These are phyloP conservation scores for Sesamia nonagrioides DNA, from an alignment of 1,140 invertebrate species.

Conservation along the genomic window DNA sequence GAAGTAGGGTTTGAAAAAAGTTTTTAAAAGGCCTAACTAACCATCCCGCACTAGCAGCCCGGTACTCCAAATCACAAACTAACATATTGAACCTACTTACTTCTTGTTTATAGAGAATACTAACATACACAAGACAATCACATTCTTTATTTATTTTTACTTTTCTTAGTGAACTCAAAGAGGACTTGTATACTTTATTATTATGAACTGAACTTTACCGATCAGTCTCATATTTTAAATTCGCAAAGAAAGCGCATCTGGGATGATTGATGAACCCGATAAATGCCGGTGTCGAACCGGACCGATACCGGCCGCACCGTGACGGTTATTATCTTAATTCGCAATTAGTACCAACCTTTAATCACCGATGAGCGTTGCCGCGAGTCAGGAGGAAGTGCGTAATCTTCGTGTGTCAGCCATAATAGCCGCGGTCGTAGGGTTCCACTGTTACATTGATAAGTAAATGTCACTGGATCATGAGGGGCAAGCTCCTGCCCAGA, in stretches of 20 bases:
- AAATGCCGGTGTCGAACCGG: neutral
- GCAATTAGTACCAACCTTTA: conserved; percentile 33
- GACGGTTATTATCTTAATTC: conserved; percentile 44
- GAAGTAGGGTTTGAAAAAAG: too few relatives aligned
- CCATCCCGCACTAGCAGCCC: too few relatives aligned
- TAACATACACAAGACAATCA: too few relatives aligned
- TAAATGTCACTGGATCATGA: too few relatives aligned
- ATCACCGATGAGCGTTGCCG: conserved; percentile 5
- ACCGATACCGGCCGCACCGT: neutral
- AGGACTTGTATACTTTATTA: neutral
- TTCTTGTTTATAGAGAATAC: too few relatives aligned
- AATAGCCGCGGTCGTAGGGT: too few relatives aligned
- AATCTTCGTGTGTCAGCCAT: neutral
- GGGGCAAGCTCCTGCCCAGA: too few relatives aligned
- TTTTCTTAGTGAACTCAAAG: neutral
- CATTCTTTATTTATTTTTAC: neutral
- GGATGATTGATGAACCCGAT: conserved; percentile 24
- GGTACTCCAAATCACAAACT: too few relatives aligned
- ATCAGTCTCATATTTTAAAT: conserved; percentile 7
- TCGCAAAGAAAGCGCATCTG: conserved; percentile 24
- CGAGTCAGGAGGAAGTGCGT: neutral
- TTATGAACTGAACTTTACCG: conserved; percentile 18
- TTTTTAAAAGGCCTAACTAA: too few relatives aligned
- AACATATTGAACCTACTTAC: too few relatives aligned
- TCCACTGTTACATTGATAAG: too few relatives aligned